Conservation (phyloP, 53 echinoderm and acorn worm species). For the Holothuria scabra region DNA sequence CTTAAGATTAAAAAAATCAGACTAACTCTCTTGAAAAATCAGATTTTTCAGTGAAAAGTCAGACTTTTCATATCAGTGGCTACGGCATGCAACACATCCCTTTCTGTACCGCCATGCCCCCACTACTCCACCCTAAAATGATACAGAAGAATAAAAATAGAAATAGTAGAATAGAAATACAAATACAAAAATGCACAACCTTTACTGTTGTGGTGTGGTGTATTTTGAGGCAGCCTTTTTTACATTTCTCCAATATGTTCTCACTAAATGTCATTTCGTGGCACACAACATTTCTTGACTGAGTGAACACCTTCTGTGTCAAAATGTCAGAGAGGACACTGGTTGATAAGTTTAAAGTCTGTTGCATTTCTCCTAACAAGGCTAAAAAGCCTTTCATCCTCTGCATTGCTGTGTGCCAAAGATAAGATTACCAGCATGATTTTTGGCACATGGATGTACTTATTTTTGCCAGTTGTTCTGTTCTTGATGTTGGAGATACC, state of each 20-base stretch:
- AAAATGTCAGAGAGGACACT: slow-evolving; percentile 49
- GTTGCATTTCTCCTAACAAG: slow-evolving; percentile 56
- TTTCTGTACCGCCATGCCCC: too few relatives aligned
- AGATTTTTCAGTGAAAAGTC: too few relatives aligned
- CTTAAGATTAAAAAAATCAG: neutral
- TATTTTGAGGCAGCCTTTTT: slow-evolving; percentile 49
- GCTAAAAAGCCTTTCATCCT: slow-evolving; percentile 58
- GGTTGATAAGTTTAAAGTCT: slow-evolving; percentile 48
- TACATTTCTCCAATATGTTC: slow-evolving; percentile 44
- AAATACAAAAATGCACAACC: too few relatives aligned
- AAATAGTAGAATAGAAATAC: neutral
- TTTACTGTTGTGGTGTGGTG: slow-evolving; percentile 38
- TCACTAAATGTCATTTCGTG: slow-evolving; percentile 46
- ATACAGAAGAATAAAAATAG: neutral
- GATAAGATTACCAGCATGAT: slow-evolving; percentile 44
- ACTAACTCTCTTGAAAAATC: too few relatives aligned
- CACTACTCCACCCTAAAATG: too few relatives aligned
- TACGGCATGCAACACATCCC: too few relatives aligned
- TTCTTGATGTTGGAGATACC: slow-evolving; percentile 52
- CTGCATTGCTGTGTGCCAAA: slow-evolving; percentile 50
- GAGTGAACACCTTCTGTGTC: slow-evolving; percentile 41
- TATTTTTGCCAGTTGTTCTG: slow-evolving; percentile 46
- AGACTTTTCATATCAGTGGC: too few relatives aligned
- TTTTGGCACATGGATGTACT: slow-evolving; percentile 37
- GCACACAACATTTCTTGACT: slow-evolving; percentile 41